These are phyloP conservation scores for Heliothis virescens DNA, from an alignment of 1,140 invertebrate genomes.

Conservation along the genomic window DNA sequence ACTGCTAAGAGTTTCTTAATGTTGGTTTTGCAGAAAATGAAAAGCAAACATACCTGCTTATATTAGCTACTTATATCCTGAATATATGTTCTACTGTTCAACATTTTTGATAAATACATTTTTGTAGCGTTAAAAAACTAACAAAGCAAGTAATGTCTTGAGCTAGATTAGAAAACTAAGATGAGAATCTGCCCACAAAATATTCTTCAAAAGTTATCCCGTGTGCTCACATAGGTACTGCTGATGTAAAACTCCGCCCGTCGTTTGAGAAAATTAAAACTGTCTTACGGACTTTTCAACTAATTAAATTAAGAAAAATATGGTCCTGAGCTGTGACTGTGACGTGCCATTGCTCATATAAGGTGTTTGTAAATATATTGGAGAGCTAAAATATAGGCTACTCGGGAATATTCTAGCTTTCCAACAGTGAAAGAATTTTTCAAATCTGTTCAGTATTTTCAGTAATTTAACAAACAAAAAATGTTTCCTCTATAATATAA, in stretches of 20 bases:
- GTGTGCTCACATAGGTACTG: conserved; percentile 9
- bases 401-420: too few relatives aligned
- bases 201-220: conserved; percentile 7
- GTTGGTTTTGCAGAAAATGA: too few relatives aligned
- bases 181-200: conserved; percentile 1
- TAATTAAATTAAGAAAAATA: conserved; percentile 47
- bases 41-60: too few relatives aligned
- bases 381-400: neutral
- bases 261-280: conserved; percentile 41
- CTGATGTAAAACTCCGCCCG: conserved; percentile 17
- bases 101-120: too few relatives aligned
- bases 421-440: neutral
- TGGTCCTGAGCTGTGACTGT: neutral
- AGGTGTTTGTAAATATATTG: neutral
- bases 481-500: too few relatives aligned
- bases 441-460: neutral
- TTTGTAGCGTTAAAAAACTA: neutral
- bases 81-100: too few relatives aligned
- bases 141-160: neutral
- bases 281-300: conserved; percentile 21
- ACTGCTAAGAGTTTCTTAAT: too few relatives aligned
- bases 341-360: neutral
- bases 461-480: too few relatives aligned
- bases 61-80: too few relatives aligned
- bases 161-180: conserved; percentile 5